Evolutionary conservation across 1,140 invertebrate species (phyloP), one percentile per base, ranked within the genome.

Genomic region (Listronotus oregonensis): DNA sequence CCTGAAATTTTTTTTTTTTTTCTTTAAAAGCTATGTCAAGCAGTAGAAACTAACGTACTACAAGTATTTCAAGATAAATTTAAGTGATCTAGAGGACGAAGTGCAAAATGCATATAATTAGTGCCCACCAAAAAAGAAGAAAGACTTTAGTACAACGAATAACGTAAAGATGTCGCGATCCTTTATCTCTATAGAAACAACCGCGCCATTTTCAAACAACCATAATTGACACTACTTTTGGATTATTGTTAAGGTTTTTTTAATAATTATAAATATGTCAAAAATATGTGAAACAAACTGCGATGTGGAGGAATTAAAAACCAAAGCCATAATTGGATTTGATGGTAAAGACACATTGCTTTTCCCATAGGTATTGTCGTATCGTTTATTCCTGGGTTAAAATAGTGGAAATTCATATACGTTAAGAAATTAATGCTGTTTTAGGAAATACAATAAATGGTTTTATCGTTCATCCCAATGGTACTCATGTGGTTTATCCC

Each of bases 401-500:
- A 51, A 44, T 10, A 51, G 42, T 52, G 47, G 4, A 14, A 14
- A 15, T 9, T 17, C 42, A 3, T n/a, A 47, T 7, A 6, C n/a
- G 8, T 15, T 6, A 27, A 49, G 1, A 49, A 8, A 34, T 10
- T 6, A 34, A 47, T 34, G 59, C 66, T 64, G 43, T 72, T 69
- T 27, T 68, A 91, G 90, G 90, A 10, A 83, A 83, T 58, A 89
- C 85, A 17, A 83, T 84, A 57, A 85, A 85, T 67, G 90, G 90
- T 3, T 80, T 95, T 5, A 85, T 87, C 66, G 79, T 92, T 37
- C 94, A 96, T 80, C 90, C 91, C 0, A 85, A 93, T 77, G 82
- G 87, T 21, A 80, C 87, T 34, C 86, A 94, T 71, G 80, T 94
- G 3, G 82, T 95, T 1, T 96, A 94, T 80, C 86, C 93, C 0